Conservation (phyloP, 2,797 vertebrate species). For the Liasis olivaceus region DNA sequence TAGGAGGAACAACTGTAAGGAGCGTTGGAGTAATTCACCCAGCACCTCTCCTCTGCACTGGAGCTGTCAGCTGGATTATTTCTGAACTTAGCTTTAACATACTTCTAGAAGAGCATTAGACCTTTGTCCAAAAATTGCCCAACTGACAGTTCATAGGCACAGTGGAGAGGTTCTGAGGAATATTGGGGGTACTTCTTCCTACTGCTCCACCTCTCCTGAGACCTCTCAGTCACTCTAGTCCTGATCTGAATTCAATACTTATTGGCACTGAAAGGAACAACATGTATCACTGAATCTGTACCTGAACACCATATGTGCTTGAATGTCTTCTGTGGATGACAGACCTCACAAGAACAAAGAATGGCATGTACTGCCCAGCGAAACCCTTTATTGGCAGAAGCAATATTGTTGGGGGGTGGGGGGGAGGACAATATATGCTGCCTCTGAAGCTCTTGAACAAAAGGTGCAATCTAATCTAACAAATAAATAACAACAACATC, state of each 20-base stretch:
- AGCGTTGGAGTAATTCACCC: neutral
- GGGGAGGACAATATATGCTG: neutral
- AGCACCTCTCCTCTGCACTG: neutral
- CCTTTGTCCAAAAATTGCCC: neutral
- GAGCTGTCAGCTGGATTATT: neutral
- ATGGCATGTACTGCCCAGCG: neutral
- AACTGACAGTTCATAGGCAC: neutral
- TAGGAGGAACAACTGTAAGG: neutral
- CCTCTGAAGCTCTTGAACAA: neutral
- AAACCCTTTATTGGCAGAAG: neutral
- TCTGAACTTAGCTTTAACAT: neutral
- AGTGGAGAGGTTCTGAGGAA: neutral
- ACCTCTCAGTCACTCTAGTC: neutral
- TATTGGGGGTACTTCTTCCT: neutral
- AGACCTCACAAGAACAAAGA: neutral
- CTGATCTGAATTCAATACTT: neutral
- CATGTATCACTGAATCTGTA: neutral
- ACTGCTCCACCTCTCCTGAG: neutral
- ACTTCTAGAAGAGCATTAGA: neutral
- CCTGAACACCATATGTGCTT: neutral
- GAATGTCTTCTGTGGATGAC: neutral
- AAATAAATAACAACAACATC: neutral
- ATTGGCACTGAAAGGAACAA: neutral
- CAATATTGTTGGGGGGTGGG: neutral
- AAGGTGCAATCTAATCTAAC: neutral